Evolutionary conservation across 2,888 invertebrate genomes (phyloP).

Genomic region (Patella pellucida): DNA sequence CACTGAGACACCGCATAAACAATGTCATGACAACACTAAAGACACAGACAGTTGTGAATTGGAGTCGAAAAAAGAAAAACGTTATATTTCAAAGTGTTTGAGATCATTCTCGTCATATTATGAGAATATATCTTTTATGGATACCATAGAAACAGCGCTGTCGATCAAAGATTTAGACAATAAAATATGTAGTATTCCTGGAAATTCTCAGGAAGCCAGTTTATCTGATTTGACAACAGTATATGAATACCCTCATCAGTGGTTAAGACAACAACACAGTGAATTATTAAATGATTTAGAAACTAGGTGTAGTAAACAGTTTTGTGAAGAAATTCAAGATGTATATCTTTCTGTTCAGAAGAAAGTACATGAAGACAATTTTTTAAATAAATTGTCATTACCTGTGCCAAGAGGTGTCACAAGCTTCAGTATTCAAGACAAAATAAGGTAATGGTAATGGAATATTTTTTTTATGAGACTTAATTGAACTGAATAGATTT

Average conservation of each 20-base stretch:
- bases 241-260: not conserved
- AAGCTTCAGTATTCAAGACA: not conserved
- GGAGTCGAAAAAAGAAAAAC: constrained; percentile 13
- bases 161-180: not conserved
- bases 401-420: not conserved
- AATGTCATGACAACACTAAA: not conserved
- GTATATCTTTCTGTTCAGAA: not conserved
- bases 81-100: constrained; percentile 33
- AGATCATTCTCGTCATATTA: constrained; percentile 43
- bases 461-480: too few relatives aligned
- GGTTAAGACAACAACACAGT: not conserved
- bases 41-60: too few relatives aligned
- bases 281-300: not conserved
- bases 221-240: not conserved
- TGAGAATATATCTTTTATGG: constrained; percentile 45
- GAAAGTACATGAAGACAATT: not conserved
- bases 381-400: not conserved
- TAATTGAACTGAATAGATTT: too few relatives aligned
- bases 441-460: not conserved
- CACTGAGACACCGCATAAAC: not conserved
- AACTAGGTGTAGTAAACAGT: not conserved
- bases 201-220: not conserved
- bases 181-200: not conserved
- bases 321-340: constrained; percentile 8
- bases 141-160: constrained; percentile 20